Evolutionary conservation across 2,888 invertebrate species (phyloP), one percentile per base, ranked within the genome.

Genomic region (Esperia sulphurella): DNA sequence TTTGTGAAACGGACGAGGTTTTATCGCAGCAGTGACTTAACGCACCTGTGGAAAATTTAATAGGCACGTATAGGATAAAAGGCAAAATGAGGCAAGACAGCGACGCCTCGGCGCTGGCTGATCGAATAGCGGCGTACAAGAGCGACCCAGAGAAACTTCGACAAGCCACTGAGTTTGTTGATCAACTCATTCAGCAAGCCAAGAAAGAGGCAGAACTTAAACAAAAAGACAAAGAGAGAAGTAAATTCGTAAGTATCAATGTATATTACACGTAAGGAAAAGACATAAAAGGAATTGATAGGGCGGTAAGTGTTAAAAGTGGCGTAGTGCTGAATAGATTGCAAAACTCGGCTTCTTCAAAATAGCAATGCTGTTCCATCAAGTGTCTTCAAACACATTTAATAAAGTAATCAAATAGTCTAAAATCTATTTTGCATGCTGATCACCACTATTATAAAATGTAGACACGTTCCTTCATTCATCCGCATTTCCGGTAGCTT

Each of bases 131-230:
- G 41, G 87, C 90, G 54, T 92, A 92, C 72, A 92, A 91, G 75
- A 87, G 85, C 58, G 92, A 92, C 66, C 91, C 92, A 38, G 90
- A 91, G 53, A 91, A 91, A 75, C 89, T 92, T 71, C 88, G 91
- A 53, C 82, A 90, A 52, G 88, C 92, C 45, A 83, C 85, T 53
- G 91, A 91, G 59, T 92, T 92, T 77, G 90, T 92, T 57, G 92
- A 92, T 64, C 91, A 91, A 71, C 87, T 92, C 51, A 87, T 92
- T 68, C 88, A 90, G 68, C 90, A 90, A 72, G 92, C 92, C 56
- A 91, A 91, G 76, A 85, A 84, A 71, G 91, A 92, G 75, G 92
- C 91, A 58, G 90, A 90, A 62, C 73, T 85, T 63, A 91, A 91
- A 84, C 83, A 83, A 69, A 89, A 87, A 82, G 83, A 90, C 79